Evolutionary conservation across 2,888 invertebrate genomes (phyloP), one percentile per base, ranked within the genome.

Genomic region (Cheilosia impressa): DNA sequence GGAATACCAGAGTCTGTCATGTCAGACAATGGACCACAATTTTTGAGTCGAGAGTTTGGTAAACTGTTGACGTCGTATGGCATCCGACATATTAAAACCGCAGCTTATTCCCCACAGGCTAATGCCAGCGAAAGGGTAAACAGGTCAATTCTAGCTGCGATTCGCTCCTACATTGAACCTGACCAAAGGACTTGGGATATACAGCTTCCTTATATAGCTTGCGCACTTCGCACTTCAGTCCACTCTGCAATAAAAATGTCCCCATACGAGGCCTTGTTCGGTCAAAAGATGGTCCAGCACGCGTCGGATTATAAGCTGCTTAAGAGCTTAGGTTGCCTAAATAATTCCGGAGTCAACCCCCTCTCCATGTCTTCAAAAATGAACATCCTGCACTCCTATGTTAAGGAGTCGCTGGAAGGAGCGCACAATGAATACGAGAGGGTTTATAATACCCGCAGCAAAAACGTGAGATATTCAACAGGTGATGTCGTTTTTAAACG

Each of bases 121-220:
- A 76, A 87, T 55, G 69, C 68, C 2, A 75, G 75, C 4, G 65
- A 79, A 19, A 19, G 79, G 4, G 72, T 79, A 4, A 79, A 79
- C 2, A 43, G 71, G 13, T 72, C 72, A 0, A 57, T 79, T 3
- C 34, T 72, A 45, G 65, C 72, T 34, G 34, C 34, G 1, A 34
- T 34, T 34, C 34, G 34, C 10, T 34, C 34, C 9, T 34, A 34
- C 34, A 3, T 57, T 41, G 7, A 60, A 60, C 5, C 47, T 4
- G 79, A 76, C 27, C 87, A 82, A 24, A 19, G 63, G 15, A 38
- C 73, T 1, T 87, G 87, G 81, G 87, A 87, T 34, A 34, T 34
- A 10, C 34, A 0, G 4, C 2, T n/a, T 77, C 15, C 55, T 5
- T 68, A 68, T 1, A 22, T 77, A 7, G 15, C 66, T 45, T 76